Evolutionary conservation across 2,113 vertebrate species (phyloP).

Genomic region (Centropristis striata): DNA sequence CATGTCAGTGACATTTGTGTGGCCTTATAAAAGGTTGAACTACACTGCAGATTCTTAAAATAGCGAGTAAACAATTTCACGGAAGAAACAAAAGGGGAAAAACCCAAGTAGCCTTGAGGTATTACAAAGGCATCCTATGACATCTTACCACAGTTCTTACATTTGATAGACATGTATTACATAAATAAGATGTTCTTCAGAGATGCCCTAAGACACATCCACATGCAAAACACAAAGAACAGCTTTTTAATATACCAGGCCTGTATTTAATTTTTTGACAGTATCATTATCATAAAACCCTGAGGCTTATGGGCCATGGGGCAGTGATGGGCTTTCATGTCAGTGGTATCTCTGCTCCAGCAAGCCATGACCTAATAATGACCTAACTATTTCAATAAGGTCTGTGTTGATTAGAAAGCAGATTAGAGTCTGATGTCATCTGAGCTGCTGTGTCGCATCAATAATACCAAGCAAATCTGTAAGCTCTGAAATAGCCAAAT

Average conservation of each 20-base stretch:
- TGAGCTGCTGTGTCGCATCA: not conserved
- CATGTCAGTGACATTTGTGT: not conserved
- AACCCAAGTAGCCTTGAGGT: not conserved
- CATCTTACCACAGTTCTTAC: not conserved
- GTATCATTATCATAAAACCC: not conserved
- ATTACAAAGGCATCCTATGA: constrained; percentile 3
- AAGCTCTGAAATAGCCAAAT: constrained; percentile 3
- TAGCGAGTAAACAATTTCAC: not conserved
- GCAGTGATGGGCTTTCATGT: constrained; percentile 19
- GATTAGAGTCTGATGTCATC: constrained; percentile 34
- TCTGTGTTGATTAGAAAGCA: constrained; percentile 53
- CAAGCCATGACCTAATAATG: constrained; percentile 14
- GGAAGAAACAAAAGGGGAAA: not conserved
- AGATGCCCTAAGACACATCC: not conserved
- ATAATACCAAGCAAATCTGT: constrained; percentile 31
- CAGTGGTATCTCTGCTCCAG: not conserved
- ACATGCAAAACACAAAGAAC: constrained; percentile 5
- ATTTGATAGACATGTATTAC: not conserved
- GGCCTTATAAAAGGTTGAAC: not conserved
- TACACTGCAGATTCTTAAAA: not conserved
- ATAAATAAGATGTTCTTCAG: not conserved
- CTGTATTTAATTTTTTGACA: constrained; percentile 17
- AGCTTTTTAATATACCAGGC: not conserved
- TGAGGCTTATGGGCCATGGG: not conserved
- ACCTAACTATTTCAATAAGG: constrained; percentile 35